Evolutionary conservation across 2,797 vertebrate species (phyloP).

Genomic region (Hafferia zeledoni): DNA sequence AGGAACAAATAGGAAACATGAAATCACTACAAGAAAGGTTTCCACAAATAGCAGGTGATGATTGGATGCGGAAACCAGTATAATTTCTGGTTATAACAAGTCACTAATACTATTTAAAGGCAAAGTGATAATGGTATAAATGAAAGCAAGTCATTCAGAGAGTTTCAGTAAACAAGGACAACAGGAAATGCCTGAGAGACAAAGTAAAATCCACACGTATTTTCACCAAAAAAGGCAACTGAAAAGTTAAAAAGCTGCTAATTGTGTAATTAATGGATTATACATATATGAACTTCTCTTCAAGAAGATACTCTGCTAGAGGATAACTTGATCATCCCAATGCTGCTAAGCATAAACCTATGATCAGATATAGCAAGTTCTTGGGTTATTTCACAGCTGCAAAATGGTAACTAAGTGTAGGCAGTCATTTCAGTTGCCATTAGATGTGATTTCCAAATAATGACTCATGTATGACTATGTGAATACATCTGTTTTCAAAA

Average conservation of each 20-base stretch:
- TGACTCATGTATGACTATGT: neutral
- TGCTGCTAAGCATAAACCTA: neutral
- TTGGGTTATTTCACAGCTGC: neutral
- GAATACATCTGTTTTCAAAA: neutral
- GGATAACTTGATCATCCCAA: neutral
- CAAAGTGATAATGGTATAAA: neutral
- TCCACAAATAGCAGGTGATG: neutral
- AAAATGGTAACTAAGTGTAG: neutral
- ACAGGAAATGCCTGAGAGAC: neutral
- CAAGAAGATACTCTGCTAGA: neutral
- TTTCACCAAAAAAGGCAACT: neutral
- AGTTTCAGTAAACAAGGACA: neutral
- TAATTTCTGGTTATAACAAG: neutral
- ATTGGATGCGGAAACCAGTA: neutral
- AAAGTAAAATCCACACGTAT: neutral
- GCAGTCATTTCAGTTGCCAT: neutral
- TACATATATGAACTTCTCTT: fast-evolving
- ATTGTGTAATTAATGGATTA: neutral
- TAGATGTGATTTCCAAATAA: neutral
- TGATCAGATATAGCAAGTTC: neutral
- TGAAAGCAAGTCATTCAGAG: neutral
- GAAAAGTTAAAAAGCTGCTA: neutral
- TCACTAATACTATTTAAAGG: constrained; percentile 4
- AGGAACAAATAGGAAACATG: neutral
- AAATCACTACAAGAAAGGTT: neutral